phyloP scores from a whole-genome alignment of 2,888 invertebrate species.

The Napeogenes inachia region DNA sequence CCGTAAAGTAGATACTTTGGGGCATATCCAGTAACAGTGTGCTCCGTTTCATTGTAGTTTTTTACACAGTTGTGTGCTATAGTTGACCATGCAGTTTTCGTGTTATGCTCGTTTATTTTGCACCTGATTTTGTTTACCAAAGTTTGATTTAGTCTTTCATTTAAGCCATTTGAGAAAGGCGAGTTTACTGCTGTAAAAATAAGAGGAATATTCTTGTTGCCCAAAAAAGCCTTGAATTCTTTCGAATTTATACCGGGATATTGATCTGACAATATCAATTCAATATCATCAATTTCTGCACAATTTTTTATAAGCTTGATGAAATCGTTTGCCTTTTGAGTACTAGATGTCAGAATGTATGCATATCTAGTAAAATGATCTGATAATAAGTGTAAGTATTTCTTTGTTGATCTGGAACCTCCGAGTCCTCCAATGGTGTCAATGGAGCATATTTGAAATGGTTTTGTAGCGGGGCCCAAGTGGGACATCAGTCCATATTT shows the following conservation, averaged over 20 bases:
- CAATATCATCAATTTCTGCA: not conserved
- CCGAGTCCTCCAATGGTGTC: conserved; percentile 35
- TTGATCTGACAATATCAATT: not conserved
- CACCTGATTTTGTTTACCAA: conserved; percentile 2
- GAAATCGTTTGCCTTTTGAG: not conserved
- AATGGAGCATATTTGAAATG: conserved; percentile 33
- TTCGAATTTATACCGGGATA: not conserved
- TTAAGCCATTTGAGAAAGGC: conserved; percentile 2
- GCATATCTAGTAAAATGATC: conserved; percentile 32
- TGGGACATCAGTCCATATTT: conserved; percentile 35
- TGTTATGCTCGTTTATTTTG: not conserved
- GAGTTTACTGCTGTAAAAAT: not conserved
- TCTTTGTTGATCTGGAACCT: conserved; percentile 34
- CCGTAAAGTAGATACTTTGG: conserved; percentile 2
- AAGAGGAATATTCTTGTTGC: not conserved
- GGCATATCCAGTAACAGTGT: not conserved
- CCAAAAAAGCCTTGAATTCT: not conserved
- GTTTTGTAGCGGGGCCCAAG: conserved; percentile 30
- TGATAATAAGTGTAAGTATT: conserved; percentile 33
- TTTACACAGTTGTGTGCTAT: conserved; percentile 7
- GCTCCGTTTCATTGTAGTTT: not conserved
- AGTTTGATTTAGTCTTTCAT: conserved; percentile 1
- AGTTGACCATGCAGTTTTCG: conserved; percentile 1
- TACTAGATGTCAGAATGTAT: not conserved
- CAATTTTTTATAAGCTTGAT: not conserved